Evolutionary conservation across 1,140 invertebrate species (phyloP).

Genomic region (Drosophila elegans): DNA sequence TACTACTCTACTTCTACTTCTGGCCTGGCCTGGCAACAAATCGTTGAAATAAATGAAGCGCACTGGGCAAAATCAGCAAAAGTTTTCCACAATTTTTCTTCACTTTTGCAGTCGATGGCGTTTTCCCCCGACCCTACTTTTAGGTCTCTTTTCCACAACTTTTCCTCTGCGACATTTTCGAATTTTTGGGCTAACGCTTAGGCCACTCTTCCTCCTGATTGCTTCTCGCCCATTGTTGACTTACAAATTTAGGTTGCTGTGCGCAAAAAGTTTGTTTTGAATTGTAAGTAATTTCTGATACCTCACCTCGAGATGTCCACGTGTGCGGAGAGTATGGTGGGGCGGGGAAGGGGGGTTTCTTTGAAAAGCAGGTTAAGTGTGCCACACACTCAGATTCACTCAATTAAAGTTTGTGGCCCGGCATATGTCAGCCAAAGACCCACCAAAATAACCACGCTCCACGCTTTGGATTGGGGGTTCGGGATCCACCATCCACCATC

Average conservation of each 20-base stretch:
- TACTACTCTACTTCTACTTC: conserved; percentile 12
- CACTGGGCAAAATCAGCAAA: conserved; percentile 82
- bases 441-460: conserved; percentile 28
- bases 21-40: conserved; percentile 69
- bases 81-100: conserved; percentile 82
- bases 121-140: neutral
- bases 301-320: conserved; percentile 61
- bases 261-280: conserved; percentile 80
- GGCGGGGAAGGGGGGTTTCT: neutral
- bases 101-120: conserved; percentile 60
- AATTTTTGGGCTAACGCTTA: conserved; percentile 72
- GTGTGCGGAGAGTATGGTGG: conserved; percentile 1
- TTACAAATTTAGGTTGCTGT: conserved; percentile 80
- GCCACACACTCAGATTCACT: conserved; percentile 52
- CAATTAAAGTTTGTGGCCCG: conserved; percentile 67
- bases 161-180: conserved; percentile 75
- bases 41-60: conserved; percentile 82
- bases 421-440: conserved; percentile 39
- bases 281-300: conserved; percentile 83
- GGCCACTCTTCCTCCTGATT: conserved; percentile 28
- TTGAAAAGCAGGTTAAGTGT: conserved; percentile 24
- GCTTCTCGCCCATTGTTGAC: conserved; percentile 67
- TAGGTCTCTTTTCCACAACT: conserved; percentile 17
- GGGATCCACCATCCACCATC: neutral
- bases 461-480: neutral